Base-by-base conservation (phyloP, 92 coral and sea anemone species). In the Paramuricea clavata region DNA sequence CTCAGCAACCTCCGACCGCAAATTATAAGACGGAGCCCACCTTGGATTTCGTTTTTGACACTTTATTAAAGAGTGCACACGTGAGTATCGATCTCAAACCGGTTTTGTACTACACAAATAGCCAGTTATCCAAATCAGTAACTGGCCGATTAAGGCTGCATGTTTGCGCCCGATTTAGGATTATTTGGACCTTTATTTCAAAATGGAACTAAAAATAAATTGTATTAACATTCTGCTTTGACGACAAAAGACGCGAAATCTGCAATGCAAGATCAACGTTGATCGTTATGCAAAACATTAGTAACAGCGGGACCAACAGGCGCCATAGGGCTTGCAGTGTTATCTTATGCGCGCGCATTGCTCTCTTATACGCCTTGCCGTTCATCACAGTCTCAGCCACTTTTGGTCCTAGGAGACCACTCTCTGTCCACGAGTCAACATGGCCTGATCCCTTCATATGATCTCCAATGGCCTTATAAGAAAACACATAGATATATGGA, bases 251-350 rank as follows among this genome's bases (percentile, higher is more conserved):
- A 28, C 10, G 84, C 5, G 74, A 65, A 21, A 88, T 69, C 77
- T 59, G 13, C 49, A 50, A 19, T 35, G 39, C 44, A 16, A 74
- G 74, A 32, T 84, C 92, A 33, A 76, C 59, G 59, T n/a, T n/a
- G n/a, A n/a, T n/a, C n/a, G 31, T 41, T 77, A 89, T 39, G 86
- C 65, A 81, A 19, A 75, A 65, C 6, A 42, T 69, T 26, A 56
- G 25, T 27, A 92, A 39, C 3, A 52, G 16, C 11, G 91, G 87
- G 26, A 77, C 49, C 77, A 90, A 61, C 62, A n/a, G 89, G n/a
- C 69, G 88, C 87, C 89, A 89, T 47, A 86, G 36, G 9, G 91
- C 71, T 62, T 92, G 93, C 12, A 83, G 65, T 41, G 95, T 92
- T 26, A 86, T 64, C 50, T 89, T 92, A 82, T 89, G 92, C 1